These are phyloP conservation scores for Vanessa cardui DNA, from an alignment of 2,888 invertebrate genomes.

Conservation along the genomic window DNA sequence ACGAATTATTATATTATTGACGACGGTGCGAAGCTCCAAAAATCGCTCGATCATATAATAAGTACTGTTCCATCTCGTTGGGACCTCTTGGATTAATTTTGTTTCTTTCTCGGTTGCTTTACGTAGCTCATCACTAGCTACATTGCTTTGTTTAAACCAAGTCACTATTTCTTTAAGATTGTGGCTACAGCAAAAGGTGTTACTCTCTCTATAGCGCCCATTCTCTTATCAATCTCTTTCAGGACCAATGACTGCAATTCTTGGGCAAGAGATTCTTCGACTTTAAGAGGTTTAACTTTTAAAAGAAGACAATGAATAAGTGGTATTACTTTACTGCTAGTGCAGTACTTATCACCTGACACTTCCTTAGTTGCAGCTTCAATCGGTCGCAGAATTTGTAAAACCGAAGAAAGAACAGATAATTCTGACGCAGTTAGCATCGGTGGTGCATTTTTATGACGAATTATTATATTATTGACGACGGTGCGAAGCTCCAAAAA, in stretches of 20 bases:
- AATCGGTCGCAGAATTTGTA: slow-evolving; percentile 32
- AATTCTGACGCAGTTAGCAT: slow-evolving; percentile 39
- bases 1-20: slow-evolving; percentile 31
- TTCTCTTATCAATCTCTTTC: too few relatives aligned
- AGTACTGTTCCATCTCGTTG: slow-evolving; percentile 50
- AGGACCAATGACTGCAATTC: too few relatives aligned
- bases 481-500: slow-evolving; percentile 19
- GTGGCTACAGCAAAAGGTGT: too few relatives aligned
- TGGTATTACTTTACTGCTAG: too few relatives aligned
- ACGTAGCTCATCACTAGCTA: slow-evolving; percentile 32
- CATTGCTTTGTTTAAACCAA: neutral
- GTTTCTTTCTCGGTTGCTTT: slow-evolving; percentile 35
- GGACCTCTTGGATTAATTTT: slow-evolving; percentile 47
- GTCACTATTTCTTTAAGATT: neutral
- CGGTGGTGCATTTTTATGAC: slow-evolving; percentile 37
- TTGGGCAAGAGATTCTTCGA: too few relatives aligned
- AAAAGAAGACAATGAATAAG: too few relatives aligned
- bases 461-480: slow-evolving; percentile 32
- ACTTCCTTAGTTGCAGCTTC: too few relatives aligned
- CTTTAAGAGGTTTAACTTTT: too few relatives aligned
- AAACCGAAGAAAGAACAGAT: slow-evolving; percentile 19
- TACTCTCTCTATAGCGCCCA: too few relatives aligned
- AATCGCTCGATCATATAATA: slow-evolving; percentile 38
- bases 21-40: slow-evolving; percentile 21
- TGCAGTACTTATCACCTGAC: too few relatives aligned